Evolutionary conservation across 2,113 vertebrate species (phyloP).

Genomic region (Parotia lawesii): DNA sequence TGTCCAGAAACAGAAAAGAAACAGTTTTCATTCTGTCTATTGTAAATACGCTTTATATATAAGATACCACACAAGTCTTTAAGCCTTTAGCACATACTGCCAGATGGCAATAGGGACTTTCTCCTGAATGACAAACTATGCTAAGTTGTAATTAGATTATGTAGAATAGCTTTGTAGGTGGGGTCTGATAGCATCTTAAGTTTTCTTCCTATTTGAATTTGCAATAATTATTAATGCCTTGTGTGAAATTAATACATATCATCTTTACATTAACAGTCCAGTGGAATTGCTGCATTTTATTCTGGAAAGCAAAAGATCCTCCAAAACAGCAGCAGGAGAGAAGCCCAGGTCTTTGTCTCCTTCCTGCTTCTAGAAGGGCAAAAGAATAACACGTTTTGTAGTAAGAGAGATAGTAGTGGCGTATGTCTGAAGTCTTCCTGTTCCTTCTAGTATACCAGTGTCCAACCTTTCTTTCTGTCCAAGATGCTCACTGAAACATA

Average conservation of each 20-base stretch:
- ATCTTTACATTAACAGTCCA: background rate
- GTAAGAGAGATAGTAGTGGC: background rate
- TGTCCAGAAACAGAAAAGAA: background rate
- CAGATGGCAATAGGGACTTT: constrained; percentile 10
- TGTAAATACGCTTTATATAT: background rate
- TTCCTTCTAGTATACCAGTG: background rate
- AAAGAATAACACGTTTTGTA: background rate
- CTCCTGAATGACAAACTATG: constrained; percentile 1
- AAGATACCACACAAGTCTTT: background rate
- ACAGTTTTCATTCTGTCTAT: background rate
- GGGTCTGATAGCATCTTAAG: background rate
- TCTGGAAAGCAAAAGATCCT: background rate
- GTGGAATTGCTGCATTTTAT: background rate
- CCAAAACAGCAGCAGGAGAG: background rate
- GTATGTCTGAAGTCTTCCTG: background rate
- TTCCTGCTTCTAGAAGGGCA: background rate
- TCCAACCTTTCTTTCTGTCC: background rate
- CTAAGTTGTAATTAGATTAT: background rate
- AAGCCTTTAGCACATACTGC: background rate
- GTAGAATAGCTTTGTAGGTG: background rate
- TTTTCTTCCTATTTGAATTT: background rate
- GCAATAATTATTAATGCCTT: background rate
- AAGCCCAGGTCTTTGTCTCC: background rate
- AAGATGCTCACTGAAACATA: background rate
- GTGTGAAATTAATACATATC: background rate